phyloP scores from a whole-genome alignment of 2,797 vertebrate genomes.

The Hyperoplus lanceolatus region DNA sequence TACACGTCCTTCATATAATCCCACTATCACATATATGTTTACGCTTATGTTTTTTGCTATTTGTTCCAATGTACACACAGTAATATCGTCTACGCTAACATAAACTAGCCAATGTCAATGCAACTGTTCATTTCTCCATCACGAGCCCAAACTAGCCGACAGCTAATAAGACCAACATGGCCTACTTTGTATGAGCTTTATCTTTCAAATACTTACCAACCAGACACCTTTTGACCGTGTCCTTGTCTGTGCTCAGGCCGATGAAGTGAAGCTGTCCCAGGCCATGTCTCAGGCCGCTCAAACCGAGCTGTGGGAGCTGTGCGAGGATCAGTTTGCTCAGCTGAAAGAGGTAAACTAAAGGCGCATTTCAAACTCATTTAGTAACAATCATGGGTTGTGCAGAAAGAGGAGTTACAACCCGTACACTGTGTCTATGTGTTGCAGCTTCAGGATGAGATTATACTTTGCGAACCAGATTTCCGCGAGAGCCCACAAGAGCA shows the following conservation, averaged over 20 bases:
- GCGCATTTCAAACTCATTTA: background rate
- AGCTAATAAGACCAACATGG: background rate
- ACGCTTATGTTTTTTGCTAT: accelerated
- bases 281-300: slow-evolving; percentile 70
- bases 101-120: background rate
- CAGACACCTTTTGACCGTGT: background rate
- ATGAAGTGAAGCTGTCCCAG: slow-evolving; percentile 35
- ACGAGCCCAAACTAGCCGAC: too few species aligned
- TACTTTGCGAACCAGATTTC: slow-evolving; percentile 73
- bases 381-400: accelerated
- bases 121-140: background rate
- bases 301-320: slow-evolving; percentile 75
- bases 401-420: background rate
- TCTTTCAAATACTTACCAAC: background rate
- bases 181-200: background rate
- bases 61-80: background rate
- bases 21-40: accelerated
- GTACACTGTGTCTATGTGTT: slow-evolving; percentile 54
- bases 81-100: background rate
- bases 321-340: slow-evolving; percentile 80
- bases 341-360: slow-evolving; percentile 74
- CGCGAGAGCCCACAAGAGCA: slow-evolving; percentile 69
- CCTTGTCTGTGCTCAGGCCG: slow-evolving; percentile 48
- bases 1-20: accelerated
- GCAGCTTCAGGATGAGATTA: slow-evolving; percentile 85